These are phyloP conservation scores for Agrotis segetum DNA, from an alignment of 2,888 invertebrate genomes.

Conservation along the genomic window DNA sequence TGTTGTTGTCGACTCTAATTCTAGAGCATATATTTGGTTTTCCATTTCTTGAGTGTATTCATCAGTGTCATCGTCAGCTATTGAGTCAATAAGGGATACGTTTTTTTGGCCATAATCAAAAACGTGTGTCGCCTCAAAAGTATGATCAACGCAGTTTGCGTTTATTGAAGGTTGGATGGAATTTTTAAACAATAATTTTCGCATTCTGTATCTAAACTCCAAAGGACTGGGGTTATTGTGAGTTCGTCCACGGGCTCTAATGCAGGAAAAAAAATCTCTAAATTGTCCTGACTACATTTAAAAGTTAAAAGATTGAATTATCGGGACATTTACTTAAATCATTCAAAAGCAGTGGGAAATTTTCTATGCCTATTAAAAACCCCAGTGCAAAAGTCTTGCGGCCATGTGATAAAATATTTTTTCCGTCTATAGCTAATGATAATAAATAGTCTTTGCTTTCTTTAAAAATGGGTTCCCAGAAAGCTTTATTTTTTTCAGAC, in stretches of 20 bases:
- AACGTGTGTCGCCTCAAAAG: not conserved
- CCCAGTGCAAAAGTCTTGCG: not conserved
- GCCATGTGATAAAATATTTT: not conserved
- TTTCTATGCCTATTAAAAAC: not conserved
- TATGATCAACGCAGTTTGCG: not conserved
- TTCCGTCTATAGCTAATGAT: not conserved
- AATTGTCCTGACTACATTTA: not conserved
- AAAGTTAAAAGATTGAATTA: not conserved
- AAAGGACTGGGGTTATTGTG: not conserved
- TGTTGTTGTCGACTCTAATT: not conserved
- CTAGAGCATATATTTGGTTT: not conserved
- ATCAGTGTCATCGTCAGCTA: not conserved
- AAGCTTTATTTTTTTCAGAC: not conserved
- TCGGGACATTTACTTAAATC: not conserved
- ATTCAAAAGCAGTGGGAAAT: not conserved
- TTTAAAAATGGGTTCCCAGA: not conserved
- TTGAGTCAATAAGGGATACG: not conserved
- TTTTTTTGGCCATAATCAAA: not conserved
- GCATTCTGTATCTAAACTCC: not conserved
- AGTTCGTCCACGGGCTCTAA: not conserved
- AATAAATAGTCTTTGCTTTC: not conserved
- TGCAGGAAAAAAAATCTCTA: not conserved
- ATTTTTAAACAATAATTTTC: not conserved
- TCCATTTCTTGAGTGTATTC: not conserved
- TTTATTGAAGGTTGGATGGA: conserved; percentile 1